A percentile compares a stretch with the other conserved stretches of the same genome.
phyloP scores from a whole-genome alignment of 2,888 invertebrate genomes.

The Merodon equestris region DNA sequence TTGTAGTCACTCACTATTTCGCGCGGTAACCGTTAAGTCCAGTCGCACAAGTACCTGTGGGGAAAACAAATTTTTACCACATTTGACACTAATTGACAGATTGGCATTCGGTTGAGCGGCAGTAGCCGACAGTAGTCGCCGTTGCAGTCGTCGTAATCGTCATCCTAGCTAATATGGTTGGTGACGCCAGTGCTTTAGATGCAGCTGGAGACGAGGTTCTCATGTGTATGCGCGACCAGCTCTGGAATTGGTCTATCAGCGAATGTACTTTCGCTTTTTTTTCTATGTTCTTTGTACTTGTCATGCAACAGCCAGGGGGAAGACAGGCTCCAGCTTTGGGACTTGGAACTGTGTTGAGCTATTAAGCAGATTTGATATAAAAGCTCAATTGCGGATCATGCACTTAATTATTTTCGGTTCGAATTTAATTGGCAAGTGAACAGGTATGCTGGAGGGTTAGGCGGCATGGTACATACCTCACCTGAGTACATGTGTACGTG shows the following conservation, averaged over 20 bases:
- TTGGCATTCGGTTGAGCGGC: slow-evolving; percentile 59
- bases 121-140: slow-evolving; percentile 61
- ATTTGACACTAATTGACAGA: slow-evolving; percentile 69
- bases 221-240: slow-evolving; percentile 45
- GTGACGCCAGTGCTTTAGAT: not conserved
- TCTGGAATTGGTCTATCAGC: slow-evolving; percentile 51
- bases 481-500: not conserved
- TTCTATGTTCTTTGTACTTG: not conserved
- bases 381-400: slow-evolving; percentile 56
- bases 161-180: slow-evolving; percentile 1
- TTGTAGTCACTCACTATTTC: too few relatives aligned
- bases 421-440: slow-evolving; percentile 58
- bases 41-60: slow-evolving; percentile 52
- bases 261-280: slow-evolving; percentile 60
- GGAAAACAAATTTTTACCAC: slow-evolving; percentile 67
- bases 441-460: slow-evolving; percentile 1
- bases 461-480: not conserved
- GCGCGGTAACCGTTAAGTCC: slow-evolving; percentile 38
- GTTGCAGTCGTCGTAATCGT: slow-evolving; percentile 12
- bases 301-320: not conserved
- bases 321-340: not conserved
- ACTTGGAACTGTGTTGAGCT: slow-evolving; percentile 15
- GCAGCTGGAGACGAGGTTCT: slow-evolving; percentile 28
- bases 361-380: slow-evolving; percentile 56
- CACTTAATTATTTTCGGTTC: slow-evolving; percentile 58